Evolutionary conservation across 2,888 invertebrate genomes (phyloP), one percentile per base, ranked within the genome.

Genomic region (Agonopterix alstromeriana): DNA sequence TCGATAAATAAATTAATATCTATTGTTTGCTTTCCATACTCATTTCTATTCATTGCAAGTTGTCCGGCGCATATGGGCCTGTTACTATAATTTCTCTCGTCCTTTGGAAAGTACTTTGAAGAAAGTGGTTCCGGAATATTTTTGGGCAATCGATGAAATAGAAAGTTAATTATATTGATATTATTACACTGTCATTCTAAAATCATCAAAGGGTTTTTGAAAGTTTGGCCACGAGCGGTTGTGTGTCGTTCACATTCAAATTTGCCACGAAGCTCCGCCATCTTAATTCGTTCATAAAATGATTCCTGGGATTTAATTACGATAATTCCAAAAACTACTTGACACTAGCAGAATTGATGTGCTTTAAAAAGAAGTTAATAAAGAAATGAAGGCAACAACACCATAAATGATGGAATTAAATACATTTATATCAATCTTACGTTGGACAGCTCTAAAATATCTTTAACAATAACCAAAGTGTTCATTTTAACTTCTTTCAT

Each of bases 81-180:
- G 69, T 59, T 70, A 74, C 62, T 82, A 85, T 86, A 78, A 82
- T 88, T 86, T 88, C 87, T 75, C 85, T 80, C 67, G 82, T 79
- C 85, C 84, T 81, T 82, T 77, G 73, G 85, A 85, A 86, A 86
- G 85, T 70, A 69, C 52, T 51, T 55, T 56, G 70, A 78, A 76
- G 86, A 86, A 87, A 87, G 86, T 77, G 65, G 71, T 75, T 76
- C 77, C 78, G 78, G 81, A 77, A 82, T 79, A 77, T 82, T 86
- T 27, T 81, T 84, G 78, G 78, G 73, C 76, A 70, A 75, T 76
- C 82, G 69, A 77, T 83, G 70, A 75, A 78, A 76, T 71, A 79
- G 84, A 83, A 84, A 84, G 84, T 79, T 70, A 72, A 78, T 79
- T 76, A 74, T 55, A 7, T 7, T 27, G 5, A 27, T 27, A 27